phyloP scores from a whole-genome alignment of 2,888 invertebrate genomes.

The Nomada goodeniana region DNA sequence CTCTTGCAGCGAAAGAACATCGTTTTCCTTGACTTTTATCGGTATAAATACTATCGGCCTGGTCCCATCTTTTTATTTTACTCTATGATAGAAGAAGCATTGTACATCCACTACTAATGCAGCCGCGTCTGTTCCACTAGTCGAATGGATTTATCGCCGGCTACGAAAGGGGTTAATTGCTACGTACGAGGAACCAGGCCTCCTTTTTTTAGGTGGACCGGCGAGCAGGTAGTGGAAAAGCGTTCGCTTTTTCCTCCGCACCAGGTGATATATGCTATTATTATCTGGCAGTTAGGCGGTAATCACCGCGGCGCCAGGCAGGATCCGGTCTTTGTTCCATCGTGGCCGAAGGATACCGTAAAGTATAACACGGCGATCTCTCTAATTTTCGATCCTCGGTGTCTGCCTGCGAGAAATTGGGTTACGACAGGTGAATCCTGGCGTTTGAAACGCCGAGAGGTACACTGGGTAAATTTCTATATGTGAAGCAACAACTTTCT shows the following conservation, averaged over 20 bases:
- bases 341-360: constrained; percentile 36
- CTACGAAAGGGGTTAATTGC: constrained; percentile 55
- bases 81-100: constrained; percentile 23
- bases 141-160: constrained; percentile 54
- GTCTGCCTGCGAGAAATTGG: constrained; percentile 56
- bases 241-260: constrained; percentile 18
- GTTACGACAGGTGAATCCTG: constrained; percentile 58
- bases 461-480: too few species aligned
- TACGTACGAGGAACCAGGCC: constrained; percentile 34
- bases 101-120: constrained; percentile 22
- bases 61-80: not conserved
- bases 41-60: not conserved
- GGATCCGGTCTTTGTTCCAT: constrained; percentile 56
- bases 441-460: too few species aligned
- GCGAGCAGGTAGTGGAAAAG: constrained; percentile 43
- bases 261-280: constrained; percentile 67
- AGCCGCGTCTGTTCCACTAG: constrained; percentile 29
- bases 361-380: constrained; percentile 58
- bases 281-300: constrained; percentile 66
- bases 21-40: not conserved
- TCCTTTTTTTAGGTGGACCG: not conserved
- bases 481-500: too few species aligned
- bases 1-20: constrained; percentile 13
- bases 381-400: constrained; percentile 38
- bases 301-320: constrained; percentile 69